Base-by-base conservation (phyloP, 2,888 invertebrate species). In the Eupsilia transversa region DNA sequence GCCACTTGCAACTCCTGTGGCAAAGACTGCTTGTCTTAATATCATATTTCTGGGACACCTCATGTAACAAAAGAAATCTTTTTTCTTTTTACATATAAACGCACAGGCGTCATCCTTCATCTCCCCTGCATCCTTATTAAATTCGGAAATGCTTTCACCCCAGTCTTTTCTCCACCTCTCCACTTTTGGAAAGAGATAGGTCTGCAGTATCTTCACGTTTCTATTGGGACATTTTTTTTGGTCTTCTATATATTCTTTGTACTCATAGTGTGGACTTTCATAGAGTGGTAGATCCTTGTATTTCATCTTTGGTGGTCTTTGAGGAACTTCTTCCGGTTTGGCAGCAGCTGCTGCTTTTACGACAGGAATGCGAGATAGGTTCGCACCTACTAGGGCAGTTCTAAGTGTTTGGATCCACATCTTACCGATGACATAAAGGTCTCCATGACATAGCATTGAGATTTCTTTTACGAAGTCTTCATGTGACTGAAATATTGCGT, bases 281-380 rank as follows among this genome's bases (percentile, higher is more conserved):
- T 95, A 94, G 0, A 94, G 27, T 0, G 95, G 93, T 0, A 96
- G 79, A 4, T 95, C 95, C 72, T 89, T 90, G 68, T 92, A 94
- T 74, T 89, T 94, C 94, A 94, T 94, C 4, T 88, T 88, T 0
- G 94, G 93, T 1, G 95, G 95, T 69, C 80, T 92, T 52, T 87
- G 56, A 3, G 88, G 88, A 0, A 17, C 7, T n/a, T n/a, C n/a
- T n/a, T n/a, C n/a, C n/a, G n/a, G n/a, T n/a, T n/a, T n/a, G n/a
- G 14, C 5, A 3, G 17, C 3, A n/a, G n/a, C n/a, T 43, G 94
- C 92, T 0, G 87, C 85, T 4, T 93, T 91, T 3, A 94, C 92
- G 0, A 84, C 77, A 2, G 94, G 94, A 2, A 94, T 76, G 0
- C 94, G 5, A 3, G 84, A 79, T 6, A 93, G 65, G n/a, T 90